Conservation (phyloP, 1,140 invertebrate species). For the Drosophila nigrodunni region DNA sequence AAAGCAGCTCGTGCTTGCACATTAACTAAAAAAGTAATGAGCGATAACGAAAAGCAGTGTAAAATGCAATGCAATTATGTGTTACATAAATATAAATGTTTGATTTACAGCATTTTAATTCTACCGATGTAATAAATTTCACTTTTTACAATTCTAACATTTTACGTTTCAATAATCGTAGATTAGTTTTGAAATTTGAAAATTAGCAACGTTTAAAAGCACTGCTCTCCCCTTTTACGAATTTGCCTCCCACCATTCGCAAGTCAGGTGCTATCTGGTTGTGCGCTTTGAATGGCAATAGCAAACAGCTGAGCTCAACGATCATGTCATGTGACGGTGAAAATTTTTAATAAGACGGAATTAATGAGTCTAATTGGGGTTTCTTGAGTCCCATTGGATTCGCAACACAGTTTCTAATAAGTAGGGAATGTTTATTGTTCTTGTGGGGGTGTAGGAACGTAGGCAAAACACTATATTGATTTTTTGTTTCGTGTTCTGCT, state of each 20-base stretch:
- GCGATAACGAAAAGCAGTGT: constrained; percentile 11
- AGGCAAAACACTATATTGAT: constrained; percentile 64
- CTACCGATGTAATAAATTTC: background rate
- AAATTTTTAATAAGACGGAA: constrained; percentile 65
- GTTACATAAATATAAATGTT: constrained; percentile 40
- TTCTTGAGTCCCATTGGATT: background rate
- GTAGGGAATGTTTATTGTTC: constrained; percentile 5
- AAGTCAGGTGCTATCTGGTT: constrained; percentile 70
- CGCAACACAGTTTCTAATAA: background rate
- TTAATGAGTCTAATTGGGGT: constrained; percentile 27
- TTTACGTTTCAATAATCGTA: background rate
- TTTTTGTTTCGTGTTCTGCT: constrained; percentile 62
- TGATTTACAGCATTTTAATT: background rate
- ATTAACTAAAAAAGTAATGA: constrained; percentile 7
- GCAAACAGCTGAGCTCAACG: constrained; percentile 73
- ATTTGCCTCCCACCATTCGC: constrained; percentile 51
- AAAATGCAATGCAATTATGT: constrained; percentile 20
- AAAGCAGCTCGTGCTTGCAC: constrained; percentile 35
- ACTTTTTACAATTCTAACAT: background rate
- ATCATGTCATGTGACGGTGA: constrained; percentile 74
- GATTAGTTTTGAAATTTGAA: background rate
- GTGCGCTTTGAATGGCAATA: constrained; percentile 63
- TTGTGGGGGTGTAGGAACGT: constrained; percentile 26
- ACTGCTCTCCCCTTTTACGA: constrained; percentile 25
- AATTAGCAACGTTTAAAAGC: constrained; percentile 16